phyloP scores from a whole-genome alignment of 2,113 vertebrate genomes.

The Gymnobelideus leadbeateri region DNA sequence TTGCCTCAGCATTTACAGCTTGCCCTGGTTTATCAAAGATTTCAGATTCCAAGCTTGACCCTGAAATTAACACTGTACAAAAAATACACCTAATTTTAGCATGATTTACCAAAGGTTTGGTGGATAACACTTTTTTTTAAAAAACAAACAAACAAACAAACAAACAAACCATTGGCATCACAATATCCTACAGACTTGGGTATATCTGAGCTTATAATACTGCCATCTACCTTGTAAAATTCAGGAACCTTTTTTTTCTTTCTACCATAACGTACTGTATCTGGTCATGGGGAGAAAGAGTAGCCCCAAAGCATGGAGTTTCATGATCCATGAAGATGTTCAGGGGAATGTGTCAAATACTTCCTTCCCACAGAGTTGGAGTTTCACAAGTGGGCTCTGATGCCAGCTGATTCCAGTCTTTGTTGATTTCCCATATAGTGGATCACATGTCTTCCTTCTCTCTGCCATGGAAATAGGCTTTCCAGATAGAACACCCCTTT shows the following conservation, averaged over 20 bases:
- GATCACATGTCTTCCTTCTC: conserved; percentile 76
- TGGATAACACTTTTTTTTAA: conserved; percentile 62
- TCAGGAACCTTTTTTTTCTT: conserved; percentile 67
- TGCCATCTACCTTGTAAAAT: conserved; percentile 54
- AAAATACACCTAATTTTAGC: conserved; percentile 74
- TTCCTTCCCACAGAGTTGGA: conserved; percentile 70
- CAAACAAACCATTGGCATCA: conserved; percentile 64
- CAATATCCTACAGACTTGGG: conserved; percentile 60
- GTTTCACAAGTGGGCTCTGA: conserved; percentile 63
- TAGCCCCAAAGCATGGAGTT: conserved; percentile 70
- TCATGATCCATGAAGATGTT: conserved; percentile 75
- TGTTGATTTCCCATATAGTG: conserved; percentile 65
- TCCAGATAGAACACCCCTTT: conserved; percentile 78
- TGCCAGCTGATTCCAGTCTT: conserved; percentile 72
- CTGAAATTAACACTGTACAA: conserved; percentile 79
- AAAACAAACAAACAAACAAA: neutral
- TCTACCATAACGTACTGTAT: conserved; percentile 51
- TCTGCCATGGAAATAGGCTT: conserved; percentile 79
- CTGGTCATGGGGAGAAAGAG: conserved; percentile 75
- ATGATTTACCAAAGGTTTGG: conserved; percentile 72
- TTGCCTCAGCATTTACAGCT: conserved; percentile 76
- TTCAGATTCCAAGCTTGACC: conserved; percentile 77
- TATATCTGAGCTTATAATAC: conserved; percentile 39
- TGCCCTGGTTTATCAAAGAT: conserved; percentile 79
- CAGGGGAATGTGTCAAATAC: conserved; percentile 63